Evolutionary conservation across 2,113 vertebrate species (phyloP), one percentile per base, ranked within the genome.

Genomic region (Chaetodon auriga): DNA sequence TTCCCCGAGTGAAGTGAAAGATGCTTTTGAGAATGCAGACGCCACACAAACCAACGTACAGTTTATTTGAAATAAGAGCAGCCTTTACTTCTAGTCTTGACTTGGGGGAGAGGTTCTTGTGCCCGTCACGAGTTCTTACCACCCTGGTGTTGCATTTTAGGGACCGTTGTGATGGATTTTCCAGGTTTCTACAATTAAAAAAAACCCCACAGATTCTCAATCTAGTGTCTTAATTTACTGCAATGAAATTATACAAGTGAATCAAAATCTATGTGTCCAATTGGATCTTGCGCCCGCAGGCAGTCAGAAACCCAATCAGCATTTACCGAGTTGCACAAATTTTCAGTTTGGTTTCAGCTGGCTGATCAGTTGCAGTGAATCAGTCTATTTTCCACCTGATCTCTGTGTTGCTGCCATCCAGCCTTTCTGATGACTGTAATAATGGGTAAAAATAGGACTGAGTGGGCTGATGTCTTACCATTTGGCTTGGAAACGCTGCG

Each of bases 381-480:
- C 46, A 19, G 53, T 80, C 4, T 68, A 11, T 70, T 72, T 80
- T 79, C 73, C 87, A 90, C 88, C 89, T 85, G 82, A 58, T 83
- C 38, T 49, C 55, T 85, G 74, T 58, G 76, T 51, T 73, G 49
- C 74, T 46, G 84, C 87, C 51, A 41, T 89, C 51, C 61, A 55
- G 75, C 70, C 48, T 89, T 85, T 78, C 72, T 78, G 85, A 92
- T 87, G 89, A 86, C 81, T 80, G 66, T 85, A 83, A 90, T 83
- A 80, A 90, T 51, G 81, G 70, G 69, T 86, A 86, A 85, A 93
- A 92, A 93, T 87, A 89, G 86, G 49, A 72, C 1, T 13, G 81
- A 79, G 86, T 77, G 75, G 81, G 88, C 63, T 48, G 77, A 57
- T 82, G 80, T 68, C 68, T 83, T 83, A 62, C 58, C 70, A 74